Percentiles rank a stretch among this genome's conserved stretches.
phyloP scores from a whole-genome alignment of 2,797 vertebrate species.

The Enteromius fasciolatus region DNA sequence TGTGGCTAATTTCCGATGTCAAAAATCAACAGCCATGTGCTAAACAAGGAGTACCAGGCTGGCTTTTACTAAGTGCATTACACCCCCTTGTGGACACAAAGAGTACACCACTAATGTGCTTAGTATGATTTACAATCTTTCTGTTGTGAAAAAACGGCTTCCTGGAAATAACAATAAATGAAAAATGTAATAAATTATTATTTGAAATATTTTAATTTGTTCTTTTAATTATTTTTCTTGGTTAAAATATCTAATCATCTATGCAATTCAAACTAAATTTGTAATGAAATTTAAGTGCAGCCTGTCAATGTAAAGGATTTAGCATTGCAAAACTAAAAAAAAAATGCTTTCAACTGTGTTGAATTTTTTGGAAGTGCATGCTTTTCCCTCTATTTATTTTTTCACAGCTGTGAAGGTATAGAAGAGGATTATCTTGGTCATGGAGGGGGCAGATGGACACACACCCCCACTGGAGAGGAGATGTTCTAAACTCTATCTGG shows the following conservation, averaged over 20 bases:
- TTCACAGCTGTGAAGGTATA: slow-evolving; percentile 79
- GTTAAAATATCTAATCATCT: neutral
- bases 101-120: neutral
- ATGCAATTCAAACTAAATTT: neutral
- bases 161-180: slow-evolving; percentile 11
- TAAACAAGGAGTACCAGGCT: neutral
- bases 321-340: neutral
- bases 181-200: neutral
- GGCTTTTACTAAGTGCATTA: slow-evolving; percentile 37
- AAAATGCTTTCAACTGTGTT: slow-evolving; percentile 5
- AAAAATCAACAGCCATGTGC: neutral
- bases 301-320: neutral
- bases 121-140: slow-evolving; percentile 1
- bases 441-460: slow-evolving; percentile 78
- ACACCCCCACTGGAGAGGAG: slow-evolving; percentile 56
- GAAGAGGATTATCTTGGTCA: slow-evolving; percentile 79
- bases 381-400: slow-evolving; percentile 31
- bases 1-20: neutral
- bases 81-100: slow-evolving; percentile 74
- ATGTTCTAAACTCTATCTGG: slow-evolving; percentile 48
- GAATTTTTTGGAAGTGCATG: neutral
- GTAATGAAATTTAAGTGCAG: neutral
- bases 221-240: neutral
- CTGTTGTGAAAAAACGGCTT: slow-evolving; percentile 2
- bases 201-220: slow-evolving; percentile 7